phyloP scores from a whole-genome alignment of 2,888 invertebrate species.

The Agriotes lineatus region DNA sequence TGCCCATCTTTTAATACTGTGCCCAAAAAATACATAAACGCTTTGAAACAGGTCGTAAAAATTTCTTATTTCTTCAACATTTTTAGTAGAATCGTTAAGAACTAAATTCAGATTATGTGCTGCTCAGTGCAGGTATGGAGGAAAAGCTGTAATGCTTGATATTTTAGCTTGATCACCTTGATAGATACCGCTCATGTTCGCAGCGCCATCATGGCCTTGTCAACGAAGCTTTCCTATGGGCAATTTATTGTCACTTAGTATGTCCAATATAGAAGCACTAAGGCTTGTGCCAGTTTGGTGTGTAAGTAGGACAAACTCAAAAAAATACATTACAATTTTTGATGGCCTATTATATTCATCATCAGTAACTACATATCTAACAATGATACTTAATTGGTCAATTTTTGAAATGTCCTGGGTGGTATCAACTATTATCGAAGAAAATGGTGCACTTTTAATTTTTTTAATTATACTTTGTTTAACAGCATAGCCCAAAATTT shows the following conservation, averaged over 20 bases:
- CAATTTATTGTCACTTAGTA: no score
- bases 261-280: no score
- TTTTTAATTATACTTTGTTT: background rate
- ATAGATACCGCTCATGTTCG: constrained; percentile 21
- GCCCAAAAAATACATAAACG: background rate
- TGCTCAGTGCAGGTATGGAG: constrained; percentile 5
- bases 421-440: no score
- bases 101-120: constrained; percentile 8
- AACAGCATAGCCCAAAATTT: background rate
- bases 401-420: no score
- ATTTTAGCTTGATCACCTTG: constrained; percentile 29
- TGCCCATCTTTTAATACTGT: constrained; percentile 13
- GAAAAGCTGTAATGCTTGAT: constrained; percentile 1
- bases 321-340: no score
- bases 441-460: no score
- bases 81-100: background rate
- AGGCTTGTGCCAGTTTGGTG: no score
- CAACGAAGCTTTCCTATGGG: constrained; percentile 6
- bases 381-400: no score
- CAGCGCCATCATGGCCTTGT: background rate
- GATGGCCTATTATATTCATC: no score
- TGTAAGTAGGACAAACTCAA: no score
- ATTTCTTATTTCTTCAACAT: background rate
- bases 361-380: no score
- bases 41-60: background rate